Base-by-base conservation (phyloP, 1,140 invertebrate genomes). In the Neodiprion fabricii region DNA sequence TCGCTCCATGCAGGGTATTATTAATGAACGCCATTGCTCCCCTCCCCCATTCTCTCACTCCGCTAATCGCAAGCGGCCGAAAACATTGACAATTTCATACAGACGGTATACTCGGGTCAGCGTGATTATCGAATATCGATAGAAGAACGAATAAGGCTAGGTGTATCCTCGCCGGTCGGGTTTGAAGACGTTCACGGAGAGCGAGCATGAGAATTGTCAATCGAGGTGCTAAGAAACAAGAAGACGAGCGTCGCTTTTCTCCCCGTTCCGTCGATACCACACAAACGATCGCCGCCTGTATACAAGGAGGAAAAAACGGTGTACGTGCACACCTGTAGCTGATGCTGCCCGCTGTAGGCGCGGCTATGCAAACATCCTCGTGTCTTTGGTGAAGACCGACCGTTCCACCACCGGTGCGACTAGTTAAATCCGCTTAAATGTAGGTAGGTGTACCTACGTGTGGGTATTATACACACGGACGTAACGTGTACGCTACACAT, bases 181-280 rank as follows among this genome's bases (percentile, higher is more conserved):
- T 65, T 14, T 14, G 61, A 65, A 73, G 78, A 78, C 77, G 78
- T 61, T 72, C 76, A 75, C 75, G 67, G 78, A 77, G 73, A 78
- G 80, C 80, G 28, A 40, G 28, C 28, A 80, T 86, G 86, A 85
- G 86, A 87, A 86, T 85, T 87, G 86, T 87, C 86, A 87, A 87
- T 87, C 83, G 82, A 83, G 83, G 80, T 85, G 85, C 77, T 81
- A 85, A 85, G 82, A 78, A 84, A 80, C 79, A 77, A 61, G 53
- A 61, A 17, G n/a, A 40, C 23, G 78, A 83, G 77, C 74, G 70
- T 72, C 74, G 75, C 77, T 73, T 77, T 67, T 17, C n/a, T 61
- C 53, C 53, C 8, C 53, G 53, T 61, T 61, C 0, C 11, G 53
- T 11, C 53, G n/a, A 40, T 40, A 40, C 28, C 28, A 40, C 28